Evolutionary conservation across 2,888 invertebrate species (phyloP).

Genomic region (Argyra leucocephala): DNA sequence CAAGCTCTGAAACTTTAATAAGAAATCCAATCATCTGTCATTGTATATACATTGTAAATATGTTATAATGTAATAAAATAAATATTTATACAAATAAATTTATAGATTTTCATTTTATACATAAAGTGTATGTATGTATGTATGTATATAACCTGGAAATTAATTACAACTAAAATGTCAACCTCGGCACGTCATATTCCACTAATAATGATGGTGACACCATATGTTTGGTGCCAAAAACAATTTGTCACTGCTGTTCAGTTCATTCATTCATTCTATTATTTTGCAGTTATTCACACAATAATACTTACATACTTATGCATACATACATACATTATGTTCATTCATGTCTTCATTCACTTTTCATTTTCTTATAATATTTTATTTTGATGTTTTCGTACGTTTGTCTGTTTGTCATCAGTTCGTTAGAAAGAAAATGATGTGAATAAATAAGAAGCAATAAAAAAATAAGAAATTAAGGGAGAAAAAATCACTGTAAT

Average conservation of each 20-base stretch:
- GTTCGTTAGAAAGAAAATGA: no score
- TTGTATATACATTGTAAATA: no score
- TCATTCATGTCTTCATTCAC: no score
- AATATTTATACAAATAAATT: no score
- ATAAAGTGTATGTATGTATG: background rate
- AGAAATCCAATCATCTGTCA: background rate
- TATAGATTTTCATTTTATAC: background rate
- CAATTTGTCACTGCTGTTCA: background rate
- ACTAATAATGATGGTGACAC: background rate
- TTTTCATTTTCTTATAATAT: no score
- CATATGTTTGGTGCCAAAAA: background rate
- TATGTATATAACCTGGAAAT: background rate
- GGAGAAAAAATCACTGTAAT: no score
- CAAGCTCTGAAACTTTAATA: background rate
- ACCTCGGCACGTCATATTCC: background rate
- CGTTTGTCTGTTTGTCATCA: no score
- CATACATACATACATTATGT: background rate
- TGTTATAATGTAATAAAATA: no score
- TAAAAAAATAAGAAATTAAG: no score
- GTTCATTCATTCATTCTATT: background rate
- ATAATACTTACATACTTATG: background rate
- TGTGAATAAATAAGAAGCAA: no score
- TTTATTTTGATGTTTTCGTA: no score
- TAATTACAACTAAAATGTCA: slow-evolving; percentile 3
- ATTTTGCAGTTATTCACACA: background rate